Evolutionary conservation across 2,113 vertebrate species (phyloP), one percentile per base, ranked within the genome.

Genomic region (Aegotheles bennettii): DNA sequence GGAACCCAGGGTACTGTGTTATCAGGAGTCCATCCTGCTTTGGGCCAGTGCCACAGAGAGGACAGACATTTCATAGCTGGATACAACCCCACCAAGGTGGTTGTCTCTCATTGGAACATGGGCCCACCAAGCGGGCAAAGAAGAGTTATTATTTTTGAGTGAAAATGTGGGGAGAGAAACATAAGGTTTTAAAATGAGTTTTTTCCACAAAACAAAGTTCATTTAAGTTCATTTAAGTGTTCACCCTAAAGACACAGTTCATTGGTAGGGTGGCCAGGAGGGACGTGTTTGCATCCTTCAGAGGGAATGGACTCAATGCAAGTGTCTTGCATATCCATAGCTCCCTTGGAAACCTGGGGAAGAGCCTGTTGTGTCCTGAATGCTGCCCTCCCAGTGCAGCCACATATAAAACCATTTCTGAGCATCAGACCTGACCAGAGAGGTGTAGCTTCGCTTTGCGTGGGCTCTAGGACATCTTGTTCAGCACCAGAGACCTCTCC

Each of bases 1-100:
- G 54, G 54, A 77, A 28, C 6, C 3, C 0, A 0, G 7, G n/a
- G 28, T 8, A 16, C 12, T 14, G 5, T 17, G n/a, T 57, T 87
- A 64, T 60, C 61, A 50, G 57, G 35, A 67, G 35, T n/a, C 8
- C 47, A 43, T 61, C 65, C 40, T 16, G 7, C 65, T 71, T 35
- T 16, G 59, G 53, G 48, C 18, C 43, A 54, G 59, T 6, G 23
- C 26, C 35, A 19, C 0, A 2, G 64, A n/a, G 36, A 80, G 42
- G 50, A 54, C 13, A 4, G 50, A 54, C 13, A 4, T 61, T 89
- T 73, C 57, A 20, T 2, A 77, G 50, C 40, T 38, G 35, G 47
- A 13, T 38, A 16, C 17, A 88, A 28, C 28, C 29, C 16, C 33
- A 4, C 25, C 0, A 1, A 6, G 4, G 19, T 54, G 50, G 16